Evolutionary conservation across 2,888 invertebrate genomes (phyloP).

Genomic region (Gibbula magus): DNA sequence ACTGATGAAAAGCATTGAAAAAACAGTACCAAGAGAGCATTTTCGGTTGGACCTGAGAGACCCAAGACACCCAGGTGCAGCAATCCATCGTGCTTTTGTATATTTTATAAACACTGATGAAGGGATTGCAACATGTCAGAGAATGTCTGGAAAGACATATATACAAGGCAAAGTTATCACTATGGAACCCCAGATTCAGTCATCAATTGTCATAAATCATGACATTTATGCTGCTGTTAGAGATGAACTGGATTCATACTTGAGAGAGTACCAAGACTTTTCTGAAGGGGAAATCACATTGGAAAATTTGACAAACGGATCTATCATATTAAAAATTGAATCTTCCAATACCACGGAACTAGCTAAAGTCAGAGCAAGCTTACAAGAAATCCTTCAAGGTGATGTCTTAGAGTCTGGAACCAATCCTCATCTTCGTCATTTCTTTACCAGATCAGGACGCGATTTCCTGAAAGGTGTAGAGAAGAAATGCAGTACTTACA

Average conservation of each 20-base stretch:
- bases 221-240: conserved; percentile 38
- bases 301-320: conserved; percentile 36
- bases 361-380: no score
- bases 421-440: conserved; percentile 29
- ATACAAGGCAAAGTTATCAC: no score
- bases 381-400: no score
- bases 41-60: conserved; percentile 40
- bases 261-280: not conserved
- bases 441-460: no score
- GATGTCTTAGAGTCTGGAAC: conserved; percentile 38
- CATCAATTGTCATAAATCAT: conserved; percentile 37
- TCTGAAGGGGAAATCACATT: not conserved
- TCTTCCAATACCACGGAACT: conserved; percentile 36
- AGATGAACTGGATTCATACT: not conserved
- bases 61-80: conserved; percentile 32
- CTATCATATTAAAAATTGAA: conserved; percentile 41
- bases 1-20: conserved; percentile 27
- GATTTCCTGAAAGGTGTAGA: conserved; percentile 41
- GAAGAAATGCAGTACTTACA: conserved; percentile 33
- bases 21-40: conserved; percentile 16
- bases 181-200: no score
- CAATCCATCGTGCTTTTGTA: conserved; percentile 43
- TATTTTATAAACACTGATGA: conserved; percentile 45
- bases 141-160: no score
- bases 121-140: conserved; percentile 44